Conservation (phyloP, 2,888 invertebrate genomes). For the Tenthredo distinguenda region DNA sequence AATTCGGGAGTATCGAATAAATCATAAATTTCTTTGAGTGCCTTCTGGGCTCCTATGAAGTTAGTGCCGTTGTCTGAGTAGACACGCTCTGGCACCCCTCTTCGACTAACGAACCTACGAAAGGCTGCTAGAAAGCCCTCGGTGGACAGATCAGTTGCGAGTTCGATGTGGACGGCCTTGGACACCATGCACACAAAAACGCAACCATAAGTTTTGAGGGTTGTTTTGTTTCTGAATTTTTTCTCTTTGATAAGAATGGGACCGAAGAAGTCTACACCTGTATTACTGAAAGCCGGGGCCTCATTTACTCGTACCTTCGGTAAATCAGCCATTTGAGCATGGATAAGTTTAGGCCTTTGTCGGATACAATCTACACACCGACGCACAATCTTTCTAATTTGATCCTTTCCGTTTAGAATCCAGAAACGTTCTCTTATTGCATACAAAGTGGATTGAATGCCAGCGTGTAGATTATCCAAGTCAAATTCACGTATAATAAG, state of each 20-base stretch:
- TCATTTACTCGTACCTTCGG: slow-evolving; percentile 52
- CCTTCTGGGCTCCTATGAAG: slow-evolving; percentile 58
- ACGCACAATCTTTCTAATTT: slow-evolving; percentile 50
- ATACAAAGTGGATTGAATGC: slow-evolving; percentile 52
- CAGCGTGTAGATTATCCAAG: slow-evolving; percentile 48
- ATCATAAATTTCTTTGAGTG: neutral
- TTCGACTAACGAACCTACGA: slow-evolving; percentile 54
- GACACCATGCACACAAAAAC: slow-evolving; percentile 26
- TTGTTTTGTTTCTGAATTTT: slow-evolving; percentile 38
- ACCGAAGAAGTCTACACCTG: slow-evolving; percentile 55
- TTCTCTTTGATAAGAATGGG: slow-evolving; percentile 23
- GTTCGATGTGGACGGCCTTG: slow-evolving; percentile 19
- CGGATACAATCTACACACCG: slow-evolving; percentile 54
- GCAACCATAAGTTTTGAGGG: slow-evolving; percentile 22
- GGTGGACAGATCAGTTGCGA: neutral
- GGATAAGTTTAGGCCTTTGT: slow-evolving; percentile 59
- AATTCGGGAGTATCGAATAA: no score
- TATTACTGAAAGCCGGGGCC: slow-evolving; percentile 51
- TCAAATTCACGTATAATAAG: slow-evolving; percentile 55
- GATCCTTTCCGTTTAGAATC: slow-evolving; percentile 53
- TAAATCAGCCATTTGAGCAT: slow-evolving; percentile 50
- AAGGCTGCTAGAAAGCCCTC: slow-evolving; percentile 50
- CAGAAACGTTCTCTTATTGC: slow-evolving; percentile 53
- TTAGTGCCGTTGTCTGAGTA: slow-evolving; percentile 59
- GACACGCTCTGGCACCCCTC: slow-evolving; percentile 49